Conservation (phyloP, 2,113 vertebrate genomes). For the Zosterops japonicus region DNA sequence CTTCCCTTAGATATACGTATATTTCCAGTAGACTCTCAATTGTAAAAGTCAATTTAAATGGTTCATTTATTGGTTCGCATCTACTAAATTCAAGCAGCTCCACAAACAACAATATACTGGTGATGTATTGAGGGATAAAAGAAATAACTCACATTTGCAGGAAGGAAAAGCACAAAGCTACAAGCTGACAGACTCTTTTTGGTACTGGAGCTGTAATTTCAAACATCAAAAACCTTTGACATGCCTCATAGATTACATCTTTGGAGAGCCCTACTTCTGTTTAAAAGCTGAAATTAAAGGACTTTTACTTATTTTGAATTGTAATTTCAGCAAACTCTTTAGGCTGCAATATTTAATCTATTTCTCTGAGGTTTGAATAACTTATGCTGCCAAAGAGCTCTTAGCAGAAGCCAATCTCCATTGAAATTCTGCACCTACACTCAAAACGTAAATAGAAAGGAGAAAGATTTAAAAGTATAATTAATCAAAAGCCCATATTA, state of each 20-base stretch:
- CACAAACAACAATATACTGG: not conserved
- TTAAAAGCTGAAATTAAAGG: conserved; percentile 4
- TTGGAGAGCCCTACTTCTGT: not conserved
- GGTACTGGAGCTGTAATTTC: not conserved
- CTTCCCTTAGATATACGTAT: not conserved
- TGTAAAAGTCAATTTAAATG: conserved; percentile 38
- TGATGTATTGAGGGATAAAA: not conserved
- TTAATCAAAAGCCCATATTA: not conserved
- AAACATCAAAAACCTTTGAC: conserved; percentile 28
- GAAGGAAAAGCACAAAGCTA: not conserved
- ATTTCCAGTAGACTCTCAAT: conserved; percentile 12
- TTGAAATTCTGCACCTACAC: conserved; percentile 2
- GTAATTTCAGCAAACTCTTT: conserved; percentile 1
- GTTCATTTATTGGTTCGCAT: conserved; percentile 37
- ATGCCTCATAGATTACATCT: not conserved
- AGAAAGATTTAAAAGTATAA: conserved; percentile 19
- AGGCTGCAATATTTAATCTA: not conserved
- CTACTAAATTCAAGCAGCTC: not conserved
- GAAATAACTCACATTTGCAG: not conserved
- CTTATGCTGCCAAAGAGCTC: not conserved
- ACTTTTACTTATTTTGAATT: conserved; percentile 5
- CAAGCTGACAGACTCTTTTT: not conserved
- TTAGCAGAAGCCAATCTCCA: not conserved
- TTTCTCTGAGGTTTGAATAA: not conserved
- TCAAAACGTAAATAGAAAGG: not conserved